A percentile compares a stretch with the other conserved stretches of the same genome.
Evolutionary conservation across 2,888 invertebrate species (phyloP).

Genomic region (Chymomyza procnemis): DNA sequence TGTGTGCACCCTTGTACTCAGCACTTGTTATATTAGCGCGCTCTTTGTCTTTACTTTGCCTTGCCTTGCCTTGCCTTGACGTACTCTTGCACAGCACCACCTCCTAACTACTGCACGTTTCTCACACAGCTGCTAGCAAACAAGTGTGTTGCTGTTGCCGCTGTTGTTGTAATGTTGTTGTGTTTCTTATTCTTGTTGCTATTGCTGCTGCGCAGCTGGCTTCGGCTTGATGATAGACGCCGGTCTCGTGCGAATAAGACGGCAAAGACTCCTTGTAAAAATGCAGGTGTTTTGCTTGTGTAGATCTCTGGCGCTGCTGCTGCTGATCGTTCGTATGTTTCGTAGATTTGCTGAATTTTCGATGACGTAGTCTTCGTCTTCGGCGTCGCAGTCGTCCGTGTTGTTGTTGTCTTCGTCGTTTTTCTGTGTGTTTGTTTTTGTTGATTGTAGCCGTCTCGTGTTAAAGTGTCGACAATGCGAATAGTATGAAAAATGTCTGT

Average conservation of each 20-base stretch:
- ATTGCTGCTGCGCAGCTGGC: constrained; percentile 37
- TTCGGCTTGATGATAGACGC: constrained; percentile 54
- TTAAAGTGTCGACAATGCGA: constrained; percentile 8
- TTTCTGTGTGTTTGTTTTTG: background rate
- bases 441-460: constrained; percentile 11
- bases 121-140: constrained; percentile 45
- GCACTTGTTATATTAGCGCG: background rate
- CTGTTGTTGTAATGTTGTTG: too few relatives aligned
- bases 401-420: background rate
- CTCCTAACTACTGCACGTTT: constrained; percentile 2
- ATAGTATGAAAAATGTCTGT: constrained; percentile 25
- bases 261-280: background rate
- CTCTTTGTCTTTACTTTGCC: background rate
- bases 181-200: constrained; percentile 1
- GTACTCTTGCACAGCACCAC: background rate
- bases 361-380: background rate
- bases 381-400: background rate
- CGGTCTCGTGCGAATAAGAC: constrained; percentile 38
- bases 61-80: constrained; percentile 12
- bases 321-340: constrained; percentile 32
- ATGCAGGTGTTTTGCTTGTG: constrained; percentile 5
- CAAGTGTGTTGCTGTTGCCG: constrained; percentile 49
- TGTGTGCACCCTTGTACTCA: background rate
- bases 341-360: constrained; percentile 1
- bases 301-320: constrained; percentile 27